phyloP scores from a whole-genome alignment of 2,888 invertebrate species.

The Drosophila setosimentum region DNA sequence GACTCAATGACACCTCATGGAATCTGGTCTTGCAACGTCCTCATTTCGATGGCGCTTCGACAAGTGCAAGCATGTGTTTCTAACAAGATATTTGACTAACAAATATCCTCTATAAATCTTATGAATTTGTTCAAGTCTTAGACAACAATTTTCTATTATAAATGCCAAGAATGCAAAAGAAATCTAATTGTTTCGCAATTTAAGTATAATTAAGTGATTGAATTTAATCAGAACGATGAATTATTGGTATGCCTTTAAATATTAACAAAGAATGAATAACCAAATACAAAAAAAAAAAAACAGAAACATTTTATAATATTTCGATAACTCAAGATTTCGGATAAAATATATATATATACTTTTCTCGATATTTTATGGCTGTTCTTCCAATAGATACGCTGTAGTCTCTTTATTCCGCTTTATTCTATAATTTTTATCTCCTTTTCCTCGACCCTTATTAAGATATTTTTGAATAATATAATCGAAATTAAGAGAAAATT shows the following conservation, averaged over 20 bases:
- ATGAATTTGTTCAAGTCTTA: background rate
- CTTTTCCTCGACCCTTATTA: background rate
- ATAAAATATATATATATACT: background rate
- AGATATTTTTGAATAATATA: background rate
- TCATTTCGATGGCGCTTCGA: background rate
- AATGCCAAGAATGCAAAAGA: too few relatives aligned
- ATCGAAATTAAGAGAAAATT: background rate
- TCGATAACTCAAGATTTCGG: too few relatives aligned
- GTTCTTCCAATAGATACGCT: too few relatives aligned
- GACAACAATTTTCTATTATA: background rate
- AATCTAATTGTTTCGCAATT: background rate
- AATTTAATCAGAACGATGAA: background rate
- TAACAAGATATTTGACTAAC: background rate
- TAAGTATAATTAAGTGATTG: background rate
- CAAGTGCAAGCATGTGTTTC: background rate
- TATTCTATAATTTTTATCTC: too few relatives aligned
- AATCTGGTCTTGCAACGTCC: slow-evolving; percentile 2
- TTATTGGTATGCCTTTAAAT: too few relatives aligned
- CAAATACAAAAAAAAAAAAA: too few relatives aligned
- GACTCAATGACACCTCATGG: slow-evolving; percentile 7
- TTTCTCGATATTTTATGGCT: background rate
- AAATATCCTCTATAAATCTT: background rate
- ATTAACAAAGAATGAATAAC: too few relatives aligned
- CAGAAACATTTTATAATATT: background rate
- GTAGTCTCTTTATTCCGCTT: too few relatives aligned